Evolutionary conservation across 2,888 invertebrate species (phyloP).

Genomic region (Thereva unica): DNA sequence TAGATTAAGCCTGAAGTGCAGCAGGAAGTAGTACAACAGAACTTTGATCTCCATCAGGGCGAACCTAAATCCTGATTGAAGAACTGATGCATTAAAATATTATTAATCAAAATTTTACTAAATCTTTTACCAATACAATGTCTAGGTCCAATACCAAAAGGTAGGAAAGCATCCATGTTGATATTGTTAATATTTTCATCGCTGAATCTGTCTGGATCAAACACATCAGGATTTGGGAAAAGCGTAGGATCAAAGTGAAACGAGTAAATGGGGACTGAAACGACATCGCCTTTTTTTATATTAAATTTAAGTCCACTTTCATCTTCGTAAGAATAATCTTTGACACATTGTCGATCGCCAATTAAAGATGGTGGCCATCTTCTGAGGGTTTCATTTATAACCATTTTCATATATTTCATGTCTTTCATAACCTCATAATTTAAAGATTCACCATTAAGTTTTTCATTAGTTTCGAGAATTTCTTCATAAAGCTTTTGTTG

Average conservation of each 20-base stretch:
- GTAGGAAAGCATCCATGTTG: slow-evolving; percentile 53
- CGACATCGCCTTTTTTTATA: slow-evolving; percentile 48
- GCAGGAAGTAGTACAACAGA: neutral
- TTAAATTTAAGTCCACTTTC: slow-evolving; percentile 43
- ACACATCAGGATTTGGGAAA: slow-evolving; percentile 61
- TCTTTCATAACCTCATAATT: slow-evolving; percentile 57
- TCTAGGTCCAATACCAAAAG: slow-evolving; percentile 61
- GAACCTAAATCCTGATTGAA: slow-evolving; percentile 13
- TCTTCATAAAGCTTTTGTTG: slow-evolving; percentile 63
- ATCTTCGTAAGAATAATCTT: slow-evolving; percentile 56
- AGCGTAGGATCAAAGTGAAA: slow-evolving; percentile 61
- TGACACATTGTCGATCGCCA: neutral
- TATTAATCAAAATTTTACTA: neutral
- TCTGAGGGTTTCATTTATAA: slow-evolving; percentile 61
- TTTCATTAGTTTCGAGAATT: slow-evolving; percentile 59
- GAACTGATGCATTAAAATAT: neutral
- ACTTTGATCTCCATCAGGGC: slow-evolving; percentile 14
- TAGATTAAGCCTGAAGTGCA: neutral
- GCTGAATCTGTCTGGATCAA: neutral
- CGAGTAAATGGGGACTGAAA: slow-evolving; percentile 56
- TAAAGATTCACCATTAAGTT: slow-evolving; percentile 58
- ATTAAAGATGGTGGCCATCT: slow-evolving; percentile 60
- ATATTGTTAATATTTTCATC: slow-evolving; percentile 9
- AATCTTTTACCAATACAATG: slow-evolving; percentile 60
- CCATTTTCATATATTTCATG: slow-evolving; percentile 62